A percentile compares a stretch with the other conserved stretches of the same genome.
These are phyloP conservation scores for Oreochromis tanganicae DNA, from an alignment of 2,113 vertebrate species.

Conservation along the genomic window DNA sequence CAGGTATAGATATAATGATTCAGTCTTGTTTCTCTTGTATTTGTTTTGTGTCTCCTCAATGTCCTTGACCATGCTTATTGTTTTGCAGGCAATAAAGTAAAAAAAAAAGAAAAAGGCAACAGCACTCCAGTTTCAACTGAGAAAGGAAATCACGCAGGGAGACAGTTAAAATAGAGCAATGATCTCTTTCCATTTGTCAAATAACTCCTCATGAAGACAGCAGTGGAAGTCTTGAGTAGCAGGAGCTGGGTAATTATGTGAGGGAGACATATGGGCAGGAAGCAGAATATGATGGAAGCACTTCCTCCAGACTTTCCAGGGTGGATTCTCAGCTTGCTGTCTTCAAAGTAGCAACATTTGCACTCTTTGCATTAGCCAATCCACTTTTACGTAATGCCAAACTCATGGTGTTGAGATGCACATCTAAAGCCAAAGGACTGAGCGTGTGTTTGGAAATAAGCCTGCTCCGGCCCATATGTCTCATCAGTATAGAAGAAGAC, in stretches of 20 bases:
- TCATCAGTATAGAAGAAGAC: not conserved
- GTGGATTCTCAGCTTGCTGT: not conserved
- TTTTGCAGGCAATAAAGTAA: not conserved
- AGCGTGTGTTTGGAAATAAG: slow-evolving; percentile 3
- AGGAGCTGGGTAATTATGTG: not conserved
- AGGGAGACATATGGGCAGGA: not conserved
- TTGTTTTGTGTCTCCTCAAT: not conserved
- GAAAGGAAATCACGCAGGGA: not conserved
- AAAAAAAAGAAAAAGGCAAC: not conserved
- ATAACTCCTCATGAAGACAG: not conserved
- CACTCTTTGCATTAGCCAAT: slow-evolving; percentile 10
- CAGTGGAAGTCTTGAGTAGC: not conserved
- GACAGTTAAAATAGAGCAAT: not conserved
- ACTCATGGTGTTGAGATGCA: not conserved
- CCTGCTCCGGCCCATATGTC: not conserved
- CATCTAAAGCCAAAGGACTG: slow-evolving; percentile 21
- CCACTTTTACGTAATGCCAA: slow-evolving; percentile 20
- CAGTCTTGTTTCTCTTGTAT: not conserved
- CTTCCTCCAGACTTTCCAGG: not conserved
- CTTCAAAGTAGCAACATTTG: slow-evolving; percentile 23
- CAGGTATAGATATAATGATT: not conserved
- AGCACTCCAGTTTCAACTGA: not conserved
- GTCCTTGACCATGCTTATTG: not conserved
- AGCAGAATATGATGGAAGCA: not conserved
- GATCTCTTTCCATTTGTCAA: not conserved